Base-by-base conservation (phyloP, 2,113 vertebrate species). In the Aspidoscelis tigris region DNA sequence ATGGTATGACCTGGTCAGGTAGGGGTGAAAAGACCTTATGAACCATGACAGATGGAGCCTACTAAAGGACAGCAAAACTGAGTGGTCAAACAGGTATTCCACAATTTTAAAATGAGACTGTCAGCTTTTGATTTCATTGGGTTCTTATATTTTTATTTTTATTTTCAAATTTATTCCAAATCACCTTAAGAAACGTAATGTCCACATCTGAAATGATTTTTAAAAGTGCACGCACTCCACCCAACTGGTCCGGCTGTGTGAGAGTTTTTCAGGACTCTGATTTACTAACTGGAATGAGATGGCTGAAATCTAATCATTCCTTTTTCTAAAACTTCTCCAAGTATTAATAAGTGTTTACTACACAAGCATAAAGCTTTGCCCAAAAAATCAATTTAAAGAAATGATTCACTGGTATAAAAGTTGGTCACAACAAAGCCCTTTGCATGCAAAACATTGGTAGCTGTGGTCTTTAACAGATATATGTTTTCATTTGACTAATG, bases 401-500 rank as follows among this genome's bases (percentile, higher is more conserved):
- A 74, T 82, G 39, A 11, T 4, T 58, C 70, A 10, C 2, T 2
- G 24, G 64, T 44, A 5, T 39, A 64, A 64, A 44, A 11, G 4
- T 16, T 83, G 10, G 44, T 18, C 24, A 50, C 16, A 10, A 65
- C n/a, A 39, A 9, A n/a, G 3, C 7, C 72, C 78, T 68, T 80
- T 20, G 26, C 20, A 74, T 84, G 44, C 61, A 80, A 85, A 5
- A 8, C 26, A 24, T 2, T 72, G 0, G 5, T 78, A 8, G 3
- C 1, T 39, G 68, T 74, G 80, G 50, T 68, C 3, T 1, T 71
- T 24, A 61, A 79, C 76, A 70, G 69, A 74, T 5, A 65, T 66
- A 1, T 74, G 47, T 77, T 88, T 79, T 88, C 87, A 41, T 43
- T 39, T 84, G 75, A 86, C 72, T 64, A 85, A 65, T 7, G 1